phyloP scores from a whole-genome alignment of 2,888 invertebrate species.

The Lasioglossum marginatum region DNA sequence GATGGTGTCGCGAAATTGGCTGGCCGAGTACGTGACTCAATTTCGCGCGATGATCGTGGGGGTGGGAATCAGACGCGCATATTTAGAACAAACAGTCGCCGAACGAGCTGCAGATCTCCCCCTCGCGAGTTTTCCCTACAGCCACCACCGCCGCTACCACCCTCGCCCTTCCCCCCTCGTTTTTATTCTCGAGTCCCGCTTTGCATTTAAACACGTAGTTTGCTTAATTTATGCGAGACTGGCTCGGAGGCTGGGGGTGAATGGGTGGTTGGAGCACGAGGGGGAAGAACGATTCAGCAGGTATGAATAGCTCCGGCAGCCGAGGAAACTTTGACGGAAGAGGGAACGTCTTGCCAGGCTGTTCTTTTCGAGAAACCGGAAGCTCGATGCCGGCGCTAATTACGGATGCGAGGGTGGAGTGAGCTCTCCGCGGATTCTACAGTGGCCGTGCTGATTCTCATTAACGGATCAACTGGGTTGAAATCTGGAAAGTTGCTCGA shows the following conservation, averaged over 20 bases:
- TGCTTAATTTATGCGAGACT: slow-evolving; percentile 67
- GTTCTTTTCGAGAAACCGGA: slow-evolving; percentile 33
- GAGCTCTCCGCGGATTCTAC: neutral
- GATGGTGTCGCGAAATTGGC: slow-evolving; percentile 32
- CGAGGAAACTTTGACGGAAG: slow-evolving; percentile 57
- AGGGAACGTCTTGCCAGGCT: slow-evolving; percentile 27
- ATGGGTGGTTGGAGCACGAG: slow-evolving; percentile 10
- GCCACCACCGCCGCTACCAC: neutral
- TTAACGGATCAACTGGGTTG: neutral
- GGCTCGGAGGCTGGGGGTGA: slow-evolving; percentile 23
- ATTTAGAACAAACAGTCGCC: slow-evolving; percentile 55
- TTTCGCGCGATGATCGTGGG: slow-evolving; percentile 61
- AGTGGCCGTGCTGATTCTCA: neutral
- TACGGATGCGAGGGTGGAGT: slow-evolving; percentile 19
- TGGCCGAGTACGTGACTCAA: slow-evolving; percentile 67
- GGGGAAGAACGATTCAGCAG: slow-evolving; percentile 43
- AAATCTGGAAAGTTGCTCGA: neutral
- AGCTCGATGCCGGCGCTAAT: slow-evolving; percentile 37
- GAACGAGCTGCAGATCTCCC: slow-evolving; percentile 4
- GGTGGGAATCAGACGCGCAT: slow-evolving; percentile 39
- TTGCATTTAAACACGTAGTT: slow-evolving; percentile 76
- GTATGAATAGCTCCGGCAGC: slow-evolving; percentile 63
- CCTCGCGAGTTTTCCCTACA: neutral
- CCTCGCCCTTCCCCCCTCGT: neutral
- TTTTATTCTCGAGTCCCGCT: slow-evolving; percentile 66